Base-by-base conservation (phyloP, 2,797 vertebrate species). In the Allobates femoralis region DNA sequence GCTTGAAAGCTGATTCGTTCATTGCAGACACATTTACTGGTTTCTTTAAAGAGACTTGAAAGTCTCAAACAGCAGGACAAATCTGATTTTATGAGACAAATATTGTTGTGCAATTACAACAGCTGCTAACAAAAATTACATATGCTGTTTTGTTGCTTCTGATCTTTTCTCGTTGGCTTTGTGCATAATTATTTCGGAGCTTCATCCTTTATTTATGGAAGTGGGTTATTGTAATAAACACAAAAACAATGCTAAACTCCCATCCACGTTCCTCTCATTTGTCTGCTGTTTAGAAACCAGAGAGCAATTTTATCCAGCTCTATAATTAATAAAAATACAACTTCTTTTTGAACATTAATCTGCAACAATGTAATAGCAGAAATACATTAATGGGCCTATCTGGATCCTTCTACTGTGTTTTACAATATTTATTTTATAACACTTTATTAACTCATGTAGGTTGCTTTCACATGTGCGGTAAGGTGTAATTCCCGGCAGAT, bases 41-140 rank as follows among this genome's bases (percentile, higher is more conserved):
- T 64, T 81, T 88, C 83, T 87, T 88, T 88, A 81, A 88, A 88
- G 69, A 88, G 58, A 81, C 82, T 85, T 88, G 69, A 88, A 85
- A 81, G 86, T 85, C 73, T 79, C 56, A 88, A 81, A 85, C 86
- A 80, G 83, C 69, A 88, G 86, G 86, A 88, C 86, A 88, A 88
- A 85, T 85, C 86, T 76, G 60, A 88, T 85, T 88, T 88, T 85
- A 88, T 88, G 83, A 85, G 86, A 88, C 83, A 81, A 88, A 88
- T 88, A 85, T 88, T 88, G 86, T 88, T 64, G 69, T 85, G 77
- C 69, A 81, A 84, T 85, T 84, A 88, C 56, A 85, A 82, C 83
- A 88, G 84, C 83, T 88, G 83, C 73, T 88, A 85, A 85, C 76
- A 85, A 77, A 85, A 82, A 85, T 77, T 86, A 82, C 87, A 88